Conservation (phyloP, 2,113 vertebrate species). For the Pterocles gutturalis region DNA sequence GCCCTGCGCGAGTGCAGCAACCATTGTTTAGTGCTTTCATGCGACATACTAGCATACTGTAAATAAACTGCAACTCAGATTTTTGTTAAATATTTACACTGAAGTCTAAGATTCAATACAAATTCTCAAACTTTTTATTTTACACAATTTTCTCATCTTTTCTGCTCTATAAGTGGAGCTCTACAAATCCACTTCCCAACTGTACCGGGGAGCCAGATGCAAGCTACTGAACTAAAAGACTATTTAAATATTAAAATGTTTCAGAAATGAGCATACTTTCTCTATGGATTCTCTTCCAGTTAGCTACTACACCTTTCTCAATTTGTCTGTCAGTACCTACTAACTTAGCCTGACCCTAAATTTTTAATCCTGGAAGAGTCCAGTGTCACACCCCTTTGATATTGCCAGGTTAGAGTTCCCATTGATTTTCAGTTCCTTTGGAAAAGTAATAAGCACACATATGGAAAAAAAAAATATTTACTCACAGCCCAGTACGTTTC, state of each 20-base stretch:
- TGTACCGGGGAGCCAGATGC: neutral
- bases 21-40: neutral
- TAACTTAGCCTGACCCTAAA: neutral
- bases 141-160: neutral
- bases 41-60: neutral
- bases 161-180: neutral
- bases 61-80: neutral
- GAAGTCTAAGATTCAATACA: neutral
- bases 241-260: neutral
- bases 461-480: slow-evolving; percentile 48
- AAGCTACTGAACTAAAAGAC: neutral
- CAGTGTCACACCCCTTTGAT: neutral
- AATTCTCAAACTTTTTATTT: neutral
- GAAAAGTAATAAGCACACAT: slow-evolving; percentile 14
- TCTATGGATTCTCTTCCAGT: neutral
- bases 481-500: slow-evolving; percentile 15
- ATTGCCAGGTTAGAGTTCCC: neutral
- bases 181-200: neutral
- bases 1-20: neutral
- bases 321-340: neutral
- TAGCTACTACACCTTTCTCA: neutral
- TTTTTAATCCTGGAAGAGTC: neutral
- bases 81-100: neutral
- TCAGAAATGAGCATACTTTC: neutral
- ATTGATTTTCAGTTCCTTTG: neutral